phyloP scores from a whole-genome alignment of 2,113 vertebrate genomes.

The Indicator indicator region DNA sequence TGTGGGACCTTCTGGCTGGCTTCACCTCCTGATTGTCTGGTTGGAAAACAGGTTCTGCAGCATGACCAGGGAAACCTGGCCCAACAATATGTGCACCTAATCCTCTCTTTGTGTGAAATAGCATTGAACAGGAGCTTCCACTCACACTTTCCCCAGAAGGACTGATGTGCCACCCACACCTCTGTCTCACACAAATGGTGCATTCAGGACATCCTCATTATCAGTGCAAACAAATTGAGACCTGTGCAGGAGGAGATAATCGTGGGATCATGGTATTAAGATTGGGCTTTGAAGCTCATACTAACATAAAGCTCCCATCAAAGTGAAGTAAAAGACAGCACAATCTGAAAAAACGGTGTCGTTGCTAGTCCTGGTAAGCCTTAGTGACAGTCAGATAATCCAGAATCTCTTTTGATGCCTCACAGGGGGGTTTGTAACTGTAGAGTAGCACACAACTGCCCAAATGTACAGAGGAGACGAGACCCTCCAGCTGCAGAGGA shows the following conservation, averaged over 20 bases:
- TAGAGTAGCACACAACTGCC: neutral
- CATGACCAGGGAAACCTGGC: neutral
- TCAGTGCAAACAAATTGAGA: neutral
- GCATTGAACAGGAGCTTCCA: neutral
- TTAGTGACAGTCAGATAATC: neutral
- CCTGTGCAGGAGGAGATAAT: neutral
- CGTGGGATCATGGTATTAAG: neutral
- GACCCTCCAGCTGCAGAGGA: neutral
- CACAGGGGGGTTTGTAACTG: neutral
- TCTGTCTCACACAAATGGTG: neutral
- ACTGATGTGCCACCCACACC: neutral
- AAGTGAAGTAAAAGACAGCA: neutral
- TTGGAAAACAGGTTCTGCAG: neutral
- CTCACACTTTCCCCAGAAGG: neutral
- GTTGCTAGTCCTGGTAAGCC: neutral
- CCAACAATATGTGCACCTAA: fast-evolving
- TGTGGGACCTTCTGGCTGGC: fast-evolving
- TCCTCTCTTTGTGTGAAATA: neutral
- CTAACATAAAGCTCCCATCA: neutral
- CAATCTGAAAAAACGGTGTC: neutral
- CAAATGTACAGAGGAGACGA: neutral
- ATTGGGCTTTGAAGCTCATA: neutral
- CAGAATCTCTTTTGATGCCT: neutral
- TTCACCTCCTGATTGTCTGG: neutral
- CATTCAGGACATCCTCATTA: neutral